A percentile compares a stretch with the other conserved stretches of the same genome.
phyloP scores from a whole-genome alignment of 2,888 invertebrate species.

The Saturnia pavonia region DNA sequence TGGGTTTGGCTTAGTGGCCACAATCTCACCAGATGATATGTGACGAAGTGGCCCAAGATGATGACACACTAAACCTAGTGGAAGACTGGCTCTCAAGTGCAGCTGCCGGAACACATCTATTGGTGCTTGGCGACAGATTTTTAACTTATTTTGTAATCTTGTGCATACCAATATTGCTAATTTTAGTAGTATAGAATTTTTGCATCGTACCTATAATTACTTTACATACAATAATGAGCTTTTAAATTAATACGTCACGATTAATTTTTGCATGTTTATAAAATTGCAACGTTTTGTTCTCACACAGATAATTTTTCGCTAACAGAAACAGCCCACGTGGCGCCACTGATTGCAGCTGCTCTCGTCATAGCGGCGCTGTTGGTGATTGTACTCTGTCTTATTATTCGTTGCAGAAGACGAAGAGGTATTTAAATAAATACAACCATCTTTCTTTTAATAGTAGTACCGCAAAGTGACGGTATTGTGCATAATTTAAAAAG shows the following conservation, averaged over 20 bases:
- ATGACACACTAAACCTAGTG: too few species aligned
- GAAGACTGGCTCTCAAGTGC: too few species aligned
- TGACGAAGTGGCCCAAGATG: too few species aligned
- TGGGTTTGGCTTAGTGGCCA: too few species aligned
- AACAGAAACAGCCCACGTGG: conserved; percentile 77
- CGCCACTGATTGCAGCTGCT: conserved; percentile 74
- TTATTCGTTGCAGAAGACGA: conserved; percentile 65
- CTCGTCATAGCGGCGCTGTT: conserved; percentile 72
- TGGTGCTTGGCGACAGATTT: too few species aligned
- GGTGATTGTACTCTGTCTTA: conserved; percentile 69
- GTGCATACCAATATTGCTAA: not conserved
- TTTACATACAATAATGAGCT: not conserved
- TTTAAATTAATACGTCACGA: not conserved
- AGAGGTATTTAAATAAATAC: conserved; percentile 50
- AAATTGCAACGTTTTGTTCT: conserved; percentile 49
- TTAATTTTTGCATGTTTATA: conserved; percentile 38
- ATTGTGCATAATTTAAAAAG: too few species aligned
- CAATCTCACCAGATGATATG: too few species aligned
- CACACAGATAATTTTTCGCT: conserved; percentile 73
- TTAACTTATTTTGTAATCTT: too few species aligned
- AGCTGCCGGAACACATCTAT: too few species aligned
- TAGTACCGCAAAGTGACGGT: too few species aligned
- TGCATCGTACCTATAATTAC: not conserved
- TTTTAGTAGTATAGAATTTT: not conserved
- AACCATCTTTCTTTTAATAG: not conserved